A percentile compares a stretch with the other conserved stretches of the same genome.
phyloP scores from a whole-genome alignment of 2,113 vertebrate species.

The Antechinus stuartii region DNA sequence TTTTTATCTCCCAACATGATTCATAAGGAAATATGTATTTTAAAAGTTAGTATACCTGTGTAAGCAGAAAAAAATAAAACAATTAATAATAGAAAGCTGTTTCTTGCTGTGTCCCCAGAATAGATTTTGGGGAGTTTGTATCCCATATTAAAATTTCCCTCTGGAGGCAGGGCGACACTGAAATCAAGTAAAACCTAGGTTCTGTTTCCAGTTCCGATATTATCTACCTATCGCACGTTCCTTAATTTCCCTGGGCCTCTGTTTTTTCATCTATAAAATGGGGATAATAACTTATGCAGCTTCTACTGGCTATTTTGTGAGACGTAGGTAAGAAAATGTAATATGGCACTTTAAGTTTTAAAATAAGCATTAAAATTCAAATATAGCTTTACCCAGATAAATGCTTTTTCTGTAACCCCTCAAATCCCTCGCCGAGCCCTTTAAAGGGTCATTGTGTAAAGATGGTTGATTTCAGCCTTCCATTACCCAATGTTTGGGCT shows the following conservation, averaged over 20 bases:
- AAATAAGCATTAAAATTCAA: conserved; percentile 31
- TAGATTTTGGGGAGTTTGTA: background rate
- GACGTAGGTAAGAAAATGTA: background rate
- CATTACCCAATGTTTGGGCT: background rate
- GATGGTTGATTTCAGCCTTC: background rate
- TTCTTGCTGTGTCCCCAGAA: background rate
- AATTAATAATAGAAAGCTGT: background rate
- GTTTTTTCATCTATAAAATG: conserved; percentile 46
- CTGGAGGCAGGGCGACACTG: background rate
- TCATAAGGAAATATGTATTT: too few species aligned
- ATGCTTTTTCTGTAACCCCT: conserved; percentile 1
- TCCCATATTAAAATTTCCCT: background rate
- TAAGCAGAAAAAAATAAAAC: too few species aligned
- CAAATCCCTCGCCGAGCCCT: background rate
- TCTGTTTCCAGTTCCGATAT: background rate
- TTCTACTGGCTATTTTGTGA: background rate
- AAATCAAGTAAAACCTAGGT: background rate
- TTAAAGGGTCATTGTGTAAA: conserved; percentile 16
- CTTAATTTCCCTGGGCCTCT: background rate
- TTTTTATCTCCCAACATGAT: too few species aligned
- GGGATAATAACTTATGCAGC: background rate
- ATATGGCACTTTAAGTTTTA: conserved; percentile 22
- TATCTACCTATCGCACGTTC: background rate
- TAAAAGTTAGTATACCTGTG: too few species aligned
- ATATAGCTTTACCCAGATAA: background rate